Percentiles rank a stretch among this genome's conserved stretches.
Evolutionary conservation across 2,888 invertebrate genomes (phyloP).

Genomic region (Xylota segnis): DNA sequence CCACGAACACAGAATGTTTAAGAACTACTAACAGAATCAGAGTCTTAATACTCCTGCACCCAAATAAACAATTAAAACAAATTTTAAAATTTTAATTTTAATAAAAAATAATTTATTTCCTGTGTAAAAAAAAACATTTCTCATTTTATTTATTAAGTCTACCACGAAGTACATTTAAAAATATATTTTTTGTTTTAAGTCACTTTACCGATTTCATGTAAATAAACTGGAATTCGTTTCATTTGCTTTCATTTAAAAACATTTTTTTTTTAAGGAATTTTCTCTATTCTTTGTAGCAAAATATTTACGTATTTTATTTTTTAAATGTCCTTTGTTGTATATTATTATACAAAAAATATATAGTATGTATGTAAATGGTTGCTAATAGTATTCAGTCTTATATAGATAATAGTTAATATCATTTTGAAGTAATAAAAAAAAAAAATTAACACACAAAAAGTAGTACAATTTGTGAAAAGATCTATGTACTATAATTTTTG

Average conservation of each 20-base stretch:
- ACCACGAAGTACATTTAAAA: slow-evolving; percentile 40
- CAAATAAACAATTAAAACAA: not conserved
- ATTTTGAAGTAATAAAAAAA: slow-evolving; percentile 54
- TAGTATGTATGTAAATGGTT: slow-evolving; percentile 25
- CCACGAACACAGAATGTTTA: no score
- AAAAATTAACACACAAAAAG: slow-evolving; percentile 33
- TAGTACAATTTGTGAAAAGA: slow-evolving; percentile 33
- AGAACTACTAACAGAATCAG: no score
- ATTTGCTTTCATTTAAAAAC: not conserved
- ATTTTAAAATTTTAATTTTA: slow-evolving; percentile 10
- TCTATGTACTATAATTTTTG: slow-evolving; percentile 13
- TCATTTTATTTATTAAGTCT: slow-evolving; percentile 18
- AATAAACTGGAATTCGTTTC: slow-evolving; percentile 51
- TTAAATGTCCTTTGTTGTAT: slow-evolving; percentile 32
- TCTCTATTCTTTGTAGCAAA: slow-evolving; percentile 15
- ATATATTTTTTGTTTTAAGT: slow-evolving; percentile 16
- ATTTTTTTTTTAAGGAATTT: slow-evolving; percentile 52
- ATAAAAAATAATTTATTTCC: slow-evolving; percentile 71
- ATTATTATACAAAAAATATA: slow-evolving; percentile 25
- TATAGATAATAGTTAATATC: slow-evolving; percentile 69
- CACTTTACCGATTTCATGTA: slow-evolving; percentile 38
- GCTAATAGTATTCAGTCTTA: slow-evolving; percentile 76
- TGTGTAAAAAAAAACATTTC: slow-evolving; percentile 50
- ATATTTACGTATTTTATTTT: slow-evolving; percentile 1
- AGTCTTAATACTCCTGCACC: no score